phyloP scores from a whole-genome alignment of 2,797 vertebrate genomes.

The Chelidonichthys spinosus region DNA sequence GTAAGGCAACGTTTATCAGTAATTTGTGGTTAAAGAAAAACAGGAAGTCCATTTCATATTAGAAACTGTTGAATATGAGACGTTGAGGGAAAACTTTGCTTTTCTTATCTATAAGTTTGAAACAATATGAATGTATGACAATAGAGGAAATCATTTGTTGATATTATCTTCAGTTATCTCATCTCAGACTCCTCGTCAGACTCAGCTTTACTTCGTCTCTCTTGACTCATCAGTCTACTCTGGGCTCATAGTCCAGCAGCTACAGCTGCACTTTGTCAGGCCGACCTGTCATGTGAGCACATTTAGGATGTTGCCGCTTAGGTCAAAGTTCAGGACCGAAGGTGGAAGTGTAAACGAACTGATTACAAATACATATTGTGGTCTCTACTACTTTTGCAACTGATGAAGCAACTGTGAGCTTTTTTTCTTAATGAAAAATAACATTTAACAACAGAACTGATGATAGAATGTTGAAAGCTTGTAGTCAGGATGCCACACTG shows the following conservation, averaged over 20 bases:
- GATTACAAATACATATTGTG: not conserved
- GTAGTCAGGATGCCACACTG: not conserved
- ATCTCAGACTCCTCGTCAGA: not conserved
- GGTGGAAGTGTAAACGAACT: not conserved
- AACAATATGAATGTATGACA: not conserved
- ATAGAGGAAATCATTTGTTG: not conserved
- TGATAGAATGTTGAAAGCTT: not conserved
- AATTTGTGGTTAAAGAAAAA: conserved; percentile 3
- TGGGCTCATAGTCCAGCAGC: too few species aligned
- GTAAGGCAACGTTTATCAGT: not conserved
- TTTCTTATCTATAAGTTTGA: not conserved
- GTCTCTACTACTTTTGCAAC: not conserved
- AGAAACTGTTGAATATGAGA: conserved; percentile 9
- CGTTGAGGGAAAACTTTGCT: not conserved
- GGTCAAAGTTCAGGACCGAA: not conserved
- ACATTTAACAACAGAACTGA: not conserved
- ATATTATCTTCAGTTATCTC: not conserved
- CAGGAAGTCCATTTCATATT: not conserved
- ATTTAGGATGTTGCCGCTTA: not conserved
- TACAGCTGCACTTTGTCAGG: too few species aligned
- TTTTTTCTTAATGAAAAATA: not conserved
- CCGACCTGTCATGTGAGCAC: too few species aligned
- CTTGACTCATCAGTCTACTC: not conserved
- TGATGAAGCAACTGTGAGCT: not conserved
- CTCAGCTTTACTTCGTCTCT: conserved; percentile 1